Evolutionary conservation across 2,888 invertebrate genomes (phyloP).

Genomic region (Agrypnus murinus): DNA sequence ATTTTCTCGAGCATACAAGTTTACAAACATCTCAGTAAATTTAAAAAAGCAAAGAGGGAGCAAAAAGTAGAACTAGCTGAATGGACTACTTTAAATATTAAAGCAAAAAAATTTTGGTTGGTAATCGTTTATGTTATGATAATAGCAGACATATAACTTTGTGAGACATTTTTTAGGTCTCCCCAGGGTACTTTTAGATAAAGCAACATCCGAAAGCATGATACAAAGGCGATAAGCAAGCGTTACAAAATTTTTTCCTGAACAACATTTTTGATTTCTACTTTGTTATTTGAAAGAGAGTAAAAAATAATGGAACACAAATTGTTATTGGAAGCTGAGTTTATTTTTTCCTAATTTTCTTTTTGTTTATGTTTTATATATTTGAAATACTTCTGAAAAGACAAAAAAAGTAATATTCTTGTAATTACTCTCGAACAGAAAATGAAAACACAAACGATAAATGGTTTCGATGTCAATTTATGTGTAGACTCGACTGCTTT

Average conservation of each 20-base stretch:
- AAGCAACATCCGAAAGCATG: constrained; percentile 3
- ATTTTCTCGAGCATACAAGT: too few species aligned
- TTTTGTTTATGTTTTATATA: too few species aligned
- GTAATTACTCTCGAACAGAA: too few species aligned
- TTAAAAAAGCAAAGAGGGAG: background rate
- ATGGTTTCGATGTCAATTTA: background rate
- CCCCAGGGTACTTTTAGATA: constrained; percentile 4
- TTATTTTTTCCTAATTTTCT: too few species aligned
- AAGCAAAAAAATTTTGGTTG: background rate
- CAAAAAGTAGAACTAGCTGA: background rate
- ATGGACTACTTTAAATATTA: background rate
- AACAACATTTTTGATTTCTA: background rate
- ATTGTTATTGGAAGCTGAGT: too few species aligned
- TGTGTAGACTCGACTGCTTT: background rate
- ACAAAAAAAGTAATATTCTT: too few species aligned
- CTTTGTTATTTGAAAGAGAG: background rate
- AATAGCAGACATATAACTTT: constrained; percentile 16
- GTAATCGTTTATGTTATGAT: constrained; percentile 15
- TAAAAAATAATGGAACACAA: too few species aligned
- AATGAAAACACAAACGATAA: too few species aligned
- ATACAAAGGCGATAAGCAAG: constrained; percentile 10
- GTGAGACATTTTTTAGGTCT: constrained; percentile 13
- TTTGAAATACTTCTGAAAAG: too few species aligned
- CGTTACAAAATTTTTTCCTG: background rate
- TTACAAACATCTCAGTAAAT: background rate